Evolutionary conservation across 2,888 invertebrate species (phyloP).

Genomic region (Chloromyia formosa): DNA sequence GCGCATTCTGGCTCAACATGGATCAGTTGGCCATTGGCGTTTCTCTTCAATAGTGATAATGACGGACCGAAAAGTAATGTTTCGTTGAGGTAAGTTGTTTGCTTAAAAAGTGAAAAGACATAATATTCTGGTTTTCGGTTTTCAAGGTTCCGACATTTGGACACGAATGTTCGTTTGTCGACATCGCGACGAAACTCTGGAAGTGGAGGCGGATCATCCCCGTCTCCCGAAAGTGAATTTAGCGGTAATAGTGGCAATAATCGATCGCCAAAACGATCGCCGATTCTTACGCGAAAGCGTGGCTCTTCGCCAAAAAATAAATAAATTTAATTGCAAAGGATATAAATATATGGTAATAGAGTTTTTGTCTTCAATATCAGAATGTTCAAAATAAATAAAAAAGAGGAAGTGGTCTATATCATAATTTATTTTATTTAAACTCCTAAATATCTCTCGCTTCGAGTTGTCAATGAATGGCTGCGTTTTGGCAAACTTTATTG

Average conservation of each 20-base stretch:
- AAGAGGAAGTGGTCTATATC: no score
- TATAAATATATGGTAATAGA: slow-evolving; percentile 5
- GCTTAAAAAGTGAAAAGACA: background rate
- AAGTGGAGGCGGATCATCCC: slow-evolving; percentile 71
- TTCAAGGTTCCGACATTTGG: slow-evolving; percentile 87
- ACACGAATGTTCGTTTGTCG: slow-evolving; percentile 84
- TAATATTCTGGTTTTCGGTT: no score
- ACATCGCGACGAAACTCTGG: slow-evolving; percentile 69
- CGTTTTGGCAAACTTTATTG: no score
- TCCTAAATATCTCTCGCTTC: no score
- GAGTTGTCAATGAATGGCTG: no score
- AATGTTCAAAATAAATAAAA: background rate
- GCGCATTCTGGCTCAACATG: slow-evolving; percentile 73
- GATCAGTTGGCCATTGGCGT: slow-evolving; percentile 93
- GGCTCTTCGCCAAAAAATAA: slow-evolving; percentile 55
- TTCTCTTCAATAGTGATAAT: slow-evolving; percentile 83
- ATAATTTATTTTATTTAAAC: no score
- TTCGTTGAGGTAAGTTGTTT: slow-evolving; percentile 75
- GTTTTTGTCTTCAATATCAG: background rate
- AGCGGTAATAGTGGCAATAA: slow-evolving; percentile 57
- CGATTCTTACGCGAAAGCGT: slow-evolving; percentile 61
- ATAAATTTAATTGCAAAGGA: slow-evolving; percentile 13
- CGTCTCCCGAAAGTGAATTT: slow-evolving; percentile 71
- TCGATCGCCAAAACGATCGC: slow-evolving; percentile 67
- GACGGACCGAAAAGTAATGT: slow-evolving; percentile 74